A percentile compares a stretch with the other conserved stretches of the same genome.
phyloP scores from a whole-genome alignment of 2,113 vertebrate genomes.

The Pachycephala philippinensis region DNA sequence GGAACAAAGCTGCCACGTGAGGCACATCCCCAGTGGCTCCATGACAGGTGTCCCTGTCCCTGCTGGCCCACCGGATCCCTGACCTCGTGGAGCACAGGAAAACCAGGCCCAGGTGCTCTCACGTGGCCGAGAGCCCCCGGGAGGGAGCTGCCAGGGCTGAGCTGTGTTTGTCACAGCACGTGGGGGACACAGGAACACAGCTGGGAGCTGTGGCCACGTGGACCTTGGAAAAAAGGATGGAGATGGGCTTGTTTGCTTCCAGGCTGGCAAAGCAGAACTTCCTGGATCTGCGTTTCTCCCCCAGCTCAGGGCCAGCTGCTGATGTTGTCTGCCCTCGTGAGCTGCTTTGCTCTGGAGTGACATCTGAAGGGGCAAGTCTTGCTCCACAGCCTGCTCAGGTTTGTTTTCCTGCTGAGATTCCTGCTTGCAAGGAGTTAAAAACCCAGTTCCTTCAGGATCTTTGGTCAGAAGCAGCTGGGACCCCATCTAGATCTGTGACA shows the following conservation, averaged over 20 bases:
- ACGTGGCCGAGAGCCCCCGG: neutral
- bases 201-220: neutral
- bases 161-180: neutral
- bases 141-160: neutral
- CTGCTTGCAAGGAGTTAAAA: neutral
- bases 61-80: neutral
- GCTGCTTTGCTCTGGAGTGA: neutral
- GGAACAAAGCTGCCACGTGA: neutral
- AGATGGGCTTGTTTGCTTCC: neutral
- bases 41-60: neutral
- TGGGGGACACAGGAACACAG: neutral
- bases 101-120: neutral
- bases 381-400: neutral
- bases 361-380: neutral
- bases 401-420: neutral
- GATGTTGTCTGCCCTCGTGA: neutral
- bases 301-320: neutral
- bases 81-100: neutral
- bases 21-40: neutral
- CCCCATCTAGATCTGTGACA: accelerated
- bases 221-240: neutral
- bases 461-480: neutral
- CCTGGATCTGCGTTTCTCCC: neutral
- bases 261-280: neutral
- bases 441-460: neutral